phyloP scores from a whole-genome alignment of 2,113 vertebrate species.

The Thalassoma bifasciatum region DNA sequence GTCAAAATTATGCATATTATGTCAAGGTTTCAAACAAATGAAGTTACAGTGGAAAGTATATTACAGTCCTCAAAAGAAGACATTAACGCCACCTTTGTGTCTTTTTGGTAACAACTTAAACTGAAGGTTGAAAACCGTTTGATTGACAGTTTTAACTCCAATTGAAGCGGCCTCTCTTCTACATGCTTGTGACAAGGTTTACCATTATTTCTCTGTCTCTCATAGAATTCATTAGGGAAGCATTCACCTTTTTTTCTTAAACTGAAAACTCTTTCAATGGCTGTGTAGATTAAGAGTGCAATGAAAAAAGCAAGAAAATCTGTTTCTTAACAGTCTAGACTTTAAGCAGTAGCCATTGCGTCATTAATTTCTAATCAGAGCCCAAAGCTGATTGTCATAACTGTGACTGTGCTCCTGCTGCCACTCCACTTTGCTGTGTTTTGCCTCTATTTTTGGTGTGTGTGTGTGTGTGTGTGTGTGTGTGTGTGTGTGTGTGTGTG shows the following conservation, averaged over 20 bases:
- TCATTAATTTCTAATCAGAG: background rate
- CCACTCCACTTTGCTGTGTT: background rate
- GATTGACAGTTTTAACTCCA: conserved; percentile 14
- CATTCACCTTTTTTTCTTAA: background rate
- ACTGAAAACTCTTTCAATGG: background rate
- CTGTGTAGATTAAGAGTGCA: background rate
- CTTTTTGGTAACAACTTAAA: background rate
- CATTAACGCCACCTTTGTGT: background rate
- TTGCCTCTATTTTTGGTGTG: background rate
- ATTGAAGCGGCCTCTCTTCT: conserved; percentile 28
- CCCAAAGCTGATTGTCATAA: background rate
- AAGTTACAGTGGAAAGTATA: background rate
- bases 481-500: conserved; percentile 1
- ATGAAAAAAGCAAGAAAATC: background rate
- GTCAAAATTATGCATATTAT: conserved; percentile 3
- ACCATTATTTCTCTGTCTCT: background rate
- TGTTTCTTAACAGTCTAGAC: background rate
- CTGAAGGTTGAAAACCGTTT: conserved; percentile 30
- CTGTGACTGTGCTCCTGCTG: background rate
- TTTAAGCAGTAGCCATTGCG: background rate
- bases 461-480: background rate
- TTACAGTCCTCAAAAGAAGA: too few relatives aligned
- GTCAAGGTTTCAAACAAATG: background rate
- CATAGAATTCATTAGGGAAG: background rate
- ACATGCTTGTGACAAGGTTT: background rate